Evolutionary conservation across 2,113 vertebrate genomes (phyloP).

Genomic region (Pampusana beccarii): DNA sequence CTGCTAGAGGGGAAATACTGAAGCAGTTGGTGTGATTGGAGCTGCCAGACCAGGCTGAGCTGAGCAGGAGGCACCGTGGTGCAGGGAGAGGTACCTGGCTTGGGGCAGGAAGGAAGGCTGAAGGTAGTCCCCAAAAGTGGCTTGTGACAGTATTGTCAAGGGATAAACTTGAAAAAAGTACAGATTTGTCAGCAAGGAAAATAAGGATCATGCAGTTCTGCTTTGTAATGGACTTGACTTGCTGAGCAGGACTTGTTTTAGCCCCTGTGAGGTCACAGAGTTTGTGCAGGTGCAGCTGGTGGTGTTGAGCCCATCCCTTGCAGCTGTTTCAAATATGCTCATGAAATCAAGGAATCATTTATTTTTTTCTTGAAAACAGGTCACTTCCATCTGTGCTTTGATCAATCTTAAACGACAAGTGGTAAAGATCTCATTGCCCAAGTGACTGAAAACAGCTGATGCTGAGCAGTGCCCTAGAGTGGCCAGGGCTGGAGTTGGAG

Average conservation of each 20-base stretch:
- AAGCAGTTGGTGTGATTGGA: rapidly evolving
- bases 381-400: not conserved
- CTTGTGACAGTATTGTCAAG: not conserved
- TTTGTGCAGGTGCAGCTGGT: not conserved
- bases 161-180: not conserved
- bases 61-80: not conserved
- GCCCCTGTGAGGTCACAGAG: not conserved
- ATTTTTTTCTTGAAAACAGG: not conserved
- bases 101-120: no score
- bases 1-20: not conserved
- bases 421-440: not conserved
- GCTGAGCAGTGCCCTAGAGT: not conserved
- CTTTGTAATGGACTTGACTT: not conserved
- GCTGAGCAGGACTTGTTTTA: not conserved
- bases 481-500: not conserved
- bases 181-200: not conserved
- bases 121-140: not conserved
- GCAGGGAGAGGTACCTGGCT: not conserved
- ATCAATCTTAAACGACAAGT: not conserved
- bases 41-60: not conserved
- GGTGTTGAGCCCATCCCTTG: not conserved
- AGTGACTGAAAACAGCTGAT: not conserved
- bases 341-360: not conserved
- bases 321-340: not conserved
- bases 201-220: rapidly evolving